Base-by-base conservation (phyloP, 2,888 invertebrate species). In the Theodoxus fluviatilis region DNA sequence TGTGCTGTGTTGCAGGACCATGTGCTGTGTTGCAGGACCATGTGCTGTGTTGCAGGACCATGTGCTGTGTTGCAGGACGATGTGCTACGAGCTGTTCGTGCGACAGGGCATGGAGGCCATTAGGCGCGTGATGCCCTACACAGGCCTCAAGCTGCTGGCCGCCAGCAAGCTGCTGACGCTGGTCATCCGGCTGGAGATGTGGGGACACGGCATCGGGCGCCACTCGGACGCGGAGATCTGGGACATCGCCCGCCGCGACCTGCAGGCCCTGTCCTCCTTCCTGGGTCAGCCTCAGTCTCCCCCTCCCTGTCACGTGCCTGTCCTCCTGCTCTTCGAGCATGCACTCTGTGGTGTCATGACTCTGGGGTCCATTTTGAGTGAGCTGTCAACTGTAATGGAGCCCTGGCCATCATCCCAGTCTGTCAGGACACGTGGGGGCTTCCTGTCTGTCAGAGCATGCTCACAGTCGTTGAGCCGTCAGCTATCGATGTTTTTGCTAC, bases 131-230 rank as follows among this genome's bases (percentile, higher is more conserved):
- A 78, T 82, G 68, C 80, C 80, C 6, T 80, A 79, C 72, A 71
- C 57, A 1, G 73, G 74, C 22, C 55, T 81, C 7, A 79, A 79
- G 69, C 76, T 80, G 25, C 81, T 79, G 78, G 33, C 80, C 31
- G 28, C 80, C n/a, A 77, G 77, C 33, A 71, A 78, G 67, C 73
- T 70, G 25, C 70, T 83, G 31, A 70, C 76, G 7, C 65, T 76
- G 47, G 73, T 78, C 6, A 75, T 83, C 55, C 71, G 73, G 35
- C 74, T 77, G 65, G 79, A 84, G 70, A 78, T 82, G 57, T 81
- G 82, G 81, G 81, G 81, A 15, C 87, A 88, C 64, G 88, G 88
- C 22, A 86, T 87, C 31, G 88, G 88, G 4, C 78, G 86, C 4
- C 85, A 87, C 74, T 78, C 83, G 1, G 76, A 74, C 35, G 77